Base-by-base conservation (phyloP, 2,888 invertebrate species). In the Apotomis turbidana region DNA sequence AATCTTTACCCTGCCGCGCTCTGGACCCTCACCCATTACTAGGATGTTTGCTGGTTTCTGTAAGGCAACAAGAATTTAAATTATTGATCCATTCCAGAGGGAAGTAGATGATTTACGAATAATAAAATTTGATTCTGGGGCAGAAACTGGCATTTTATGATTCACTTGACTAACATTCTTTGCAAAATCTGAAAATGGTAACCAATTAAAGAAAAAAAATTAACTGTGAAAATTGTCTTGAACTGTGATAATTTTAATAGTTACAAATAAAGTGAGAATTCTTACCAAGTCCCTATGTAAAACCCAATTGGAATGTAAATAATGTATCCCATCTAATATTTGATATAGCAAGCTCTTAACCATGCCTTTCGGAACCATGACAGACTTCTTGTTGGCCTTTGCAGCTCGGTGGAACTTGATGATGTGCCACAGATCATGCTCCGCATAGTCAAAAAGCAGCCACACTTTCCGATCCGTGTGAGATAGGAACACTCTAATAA, bases 371-470 rank as follows among this genome's bases (percentile, higher is more conserved):
- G 98, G 98, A 41, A 98, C 98, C 94, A 98, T 97, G 13, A 99
- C 98, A 73, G 97, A 97, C 84, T 99, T 99, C 85, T 99, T 99
- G 83, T 97, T 98, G 6, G 98, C 98, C 89, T 99, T 99, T 0
- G 99, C 99, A 70, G 99, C 98, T 83, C 99, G 95, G 87, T 99
- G 99, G 87, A 98, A 99, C 93, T 99, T 99, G 63, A 99, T 99
- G 44, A 99, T 99, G 87, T 99, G 99, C 99, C 99, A 99, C 71
- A 99, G 91, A 93, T 99, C 99, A 94, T 99, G 99, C 91, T 99
- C 99, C 0, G 99, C 99, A 94, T 98, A 99, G 87, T 99, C 99
- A 93, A 99, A 99, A 9, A 99, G 92, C 52, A 99, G 94, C 97
- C 98, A 99, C 4, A 99, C 99, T 94, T 99, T 99, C 52, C 99